Evolutionary conservation across 2,113 vertebrate genomes (phyloP), one percentile per base, ranked within the genome.

Genomic region (Sceloporus tristichus): DNA sequence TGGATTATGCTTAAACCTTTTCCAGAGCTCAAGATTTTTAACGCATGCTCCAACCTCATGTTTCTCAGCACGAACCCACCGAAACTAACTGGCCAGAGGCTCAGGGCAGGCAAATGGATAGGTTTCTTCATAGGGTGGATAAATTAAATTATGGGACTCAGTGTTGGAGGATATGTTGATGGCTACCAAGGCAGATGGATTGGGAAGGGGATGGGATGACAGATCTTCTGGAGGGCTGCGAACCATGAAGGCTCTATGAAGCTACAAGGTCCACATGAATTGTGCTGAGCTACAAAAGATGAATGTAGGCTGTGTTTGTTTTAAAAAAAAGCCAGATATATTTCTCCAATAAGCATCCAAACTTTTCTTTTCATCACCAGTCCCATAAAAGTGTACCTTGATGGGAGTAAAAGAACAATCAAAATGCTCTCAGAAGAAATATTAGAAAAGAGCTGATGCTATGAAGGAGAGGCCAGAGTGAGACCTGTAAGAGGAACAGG

Each of bases 401-500:
- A 38, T 16, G 48, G 77, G 13, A 75, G 19, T 48, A 54, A 34
- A 19, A 2, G 9, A 3, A 0, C 9, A 78, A 29, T 38, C 74
- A 3, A 62, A 48, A 83, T 77, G 40, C 78, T 82, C 78, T 73
- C 14, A 1, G 1, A 82, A 76, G 25, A 25, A 14, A 84, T 59
- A 16, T 59, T 10, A 59, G 56, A 9, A 59, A 59, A 59, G 48
- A 7, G 7, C 48, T 6, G 48, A 48, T 48, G 48, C 48, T 48
- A 48, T 48, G 48, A 48, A 56, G 29, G 0, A 19, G 14, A 83
- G 34, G 48, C 48, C 48, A 48, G 48, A 80, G 27, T 8, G 34
- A 85, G 75, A 79, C 68, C 78, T 92, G 91, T 42, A 89, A 88
- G 88, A 86, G 71, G 86, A 93, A 23, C 13, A 48, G 90, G 87